Evolutionary conservation across 2,888 invertebrate genomes (phyloP), one percentile per base, ranked within the genome.

Genomic region (Diogma glabrata): DNA sequence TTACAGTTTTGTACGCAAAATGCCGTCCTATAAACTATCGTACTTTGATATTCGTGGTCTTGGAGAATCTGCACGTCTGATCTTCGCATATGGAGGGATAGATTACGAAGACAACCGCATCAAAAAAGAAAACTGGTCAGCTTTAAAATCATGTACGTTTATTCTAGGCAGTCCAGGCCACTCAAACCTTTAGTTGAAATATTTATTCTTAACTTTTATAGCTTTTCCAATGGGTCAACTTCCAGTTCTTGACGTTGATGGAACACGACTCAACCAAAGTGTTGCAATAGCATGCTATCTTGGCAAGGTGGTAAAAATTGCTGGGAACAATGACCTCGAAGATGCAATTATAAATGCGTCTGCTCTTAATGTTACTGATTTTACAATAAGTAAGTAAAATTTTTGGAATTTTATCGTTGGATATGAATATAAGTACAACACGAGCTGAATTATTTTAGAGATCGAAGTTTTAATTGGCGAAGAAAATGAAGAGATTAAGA

Each of bases 41-140:
- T 82, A 82, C 60, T 82, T 82, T 64, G 66, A 73, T 46, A 60
- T 76, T 22, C 77, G 73, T 63, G 81, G 75, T 19, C 63, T 80
- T 20, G 81, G 72, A 0, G 82, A 82, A 61, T 71, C 76, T 3
- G 72, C 74, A 45, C 70, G 82, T 33, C 70, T 78, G 54, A 67
- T 82, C n/a, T 64, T 82, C 46, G 73, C 75, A 2, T 81, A 82
- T 57, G 77, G 77, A 3, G 75, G 73, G 7, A 66, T 77, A 40
- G 73, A 77, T 20, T 82, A 79, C 59, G 76, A 79, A 59, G 82
- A 82, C 63, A 61, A 64, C 46, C 72, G 81, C 10, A 59, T 81
- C n/a, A 52, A 66, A 0, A 19, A 48, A 0, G 72, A 72, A 1
- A 63, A 75, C 19, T 79, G 78, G 77, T 64, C 69, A 20, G n/a